Evolutionary conservation across 2,797 vertebrate genomes (phyloP), one percentile per base, ranked within the genome.

Genomic region (Calcarius lapponicus): DNA sequence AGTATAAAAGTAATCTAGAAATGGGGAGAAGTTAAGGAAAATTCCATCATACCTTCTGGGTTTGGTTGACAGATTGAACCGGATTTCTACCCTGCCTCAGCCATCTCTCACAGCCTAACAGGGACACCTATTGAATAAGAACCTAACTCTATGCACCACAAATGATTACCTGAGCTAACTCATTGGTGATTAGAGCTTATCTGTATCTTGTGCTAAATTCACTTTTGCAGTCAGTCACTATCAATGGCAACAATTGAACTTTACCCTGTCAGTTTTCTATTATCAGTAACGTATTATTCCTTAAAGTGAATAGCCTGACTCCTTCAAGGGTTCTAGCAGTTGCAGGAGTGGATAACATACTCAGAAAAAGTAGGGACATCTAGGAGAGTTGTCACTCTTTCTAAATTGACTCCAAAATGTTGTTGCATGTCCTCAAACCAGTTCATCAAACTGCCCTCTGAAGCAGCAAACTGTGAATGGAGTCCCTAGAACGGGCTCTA

Each of bases 401-500:
- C 42, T 31, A 34, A 54, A 8, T 4, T 48, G 17, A 31, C 7
- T 54, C 11, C 25, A 62, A 34, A 70, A 48, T 48, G 17, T 14
- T 38, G 32, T 9, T 25, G 25, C 26, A 7, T 19, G 10, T 11
- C 32, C 15, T 18, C 31, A 42, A 17, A 56, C 42, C 48, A 22
- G 34, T 48, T 32, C 4, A 6, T 36, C 0, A 0, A 42, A 34
- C 20, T 16, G 20, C 80, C 13, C 13, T 65, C 34, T n/a, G 34
- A 56, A 42, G 32, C 10, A 56, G 12, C 17, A 51, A n/a, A 28
- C 6, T 53, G 16, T 40, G 38, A 60, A 4, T 28, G 12, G 26
- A 56, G 26, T 32, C 9, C 34, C 32, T 42, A 1, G 9, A 71
- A 32, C 0, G 0, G 21, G 34, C 8, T 56, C 21, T 34, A 40